Evolutionary conservation across 2,797 vertebrate genomes (phyloP).

Genomic region (Chelidonichthys spinosus): DNA sequence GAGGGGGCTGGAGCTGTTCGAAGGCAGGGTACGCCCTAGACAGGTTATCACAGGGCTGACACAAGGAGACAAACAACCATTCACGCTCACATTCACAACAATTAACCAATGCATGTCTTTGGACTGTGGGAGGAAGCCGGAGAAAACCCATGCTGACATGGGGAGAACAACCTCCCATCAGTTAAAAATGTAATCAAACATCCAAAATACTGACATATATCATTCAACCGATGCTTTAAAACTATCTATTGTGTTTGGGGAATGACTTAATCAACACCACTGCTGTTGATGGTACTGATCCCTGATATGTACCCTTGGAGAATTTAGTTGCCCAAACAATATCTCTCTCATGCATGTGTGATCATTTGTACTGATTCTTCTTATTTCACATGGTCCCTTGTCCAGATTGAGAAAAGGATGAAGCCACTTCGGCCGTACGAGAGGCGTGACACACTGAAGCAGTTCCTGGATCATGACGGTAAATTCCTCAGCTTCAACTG

Average conservation of each 20-base stretch:
- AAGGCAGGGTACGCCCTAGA: too few species aligned
- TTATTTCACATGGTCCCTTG: not conserved
- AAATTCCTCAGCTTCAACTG: slow-evolving; percentile 92
- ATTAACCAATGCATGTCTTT: too few species aligned
- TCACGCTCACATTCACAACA: too few species aligned
- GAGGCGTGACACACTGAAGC: slow-evolving; percentile 83
- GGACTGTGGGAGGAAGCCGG: too few species aligned
- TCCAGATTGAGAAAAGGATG: slow-evolving; percentile 80
- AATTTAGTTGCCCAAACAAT: not conserved
- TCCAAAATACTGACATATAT: not conserved
- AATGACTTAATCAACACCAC: not conserved
- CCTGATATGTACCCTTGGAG: not conserved
- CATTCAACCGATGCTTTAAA: not conserved
- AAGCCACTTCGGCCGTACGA: slow-evolving; percentile 89
- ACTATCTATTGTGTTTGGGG: not conserved
- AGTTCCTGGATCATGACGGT: slow-evolving; percentile 89
- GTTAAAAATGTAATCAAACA: not conserved
- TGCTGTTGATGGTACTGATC: not conserved
- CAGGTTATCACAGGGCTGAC: too few species aligned
- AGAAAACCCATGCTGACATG: too few species aligned
- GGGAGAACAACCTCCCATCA: too few species aligned
- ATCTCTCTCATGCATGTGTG: not conserved
- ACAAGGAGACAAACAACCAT: too few species aligned
- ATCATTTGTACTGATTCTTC: not conserved
- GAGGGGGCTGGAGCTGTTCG: too few species aligned